phyloP scores from a whole-genome alignment of 1,140 invertebrate genomes.

The Leucophenga varia region DNA sequence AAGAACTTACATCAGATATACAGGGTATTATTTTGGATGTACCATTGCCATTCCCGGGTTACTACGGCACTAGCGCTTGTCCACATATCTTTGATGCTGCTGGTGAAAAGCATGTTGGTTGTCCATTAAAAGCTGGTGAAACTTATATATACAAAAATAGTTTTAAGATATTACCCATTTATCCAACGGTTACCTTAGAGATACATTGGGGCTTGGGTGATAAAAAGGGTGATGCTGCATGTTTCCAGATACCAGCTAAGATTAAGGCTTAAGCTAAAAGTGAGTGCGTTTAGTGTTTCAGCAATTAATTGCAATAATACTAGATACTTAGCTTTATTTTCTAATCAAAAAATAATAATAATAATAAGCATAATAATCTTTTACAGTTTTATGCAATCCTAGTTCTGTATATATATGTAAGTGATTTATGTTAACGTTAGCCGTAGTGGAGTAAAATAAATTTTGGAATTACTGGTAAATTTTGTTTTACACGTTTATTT shows the following conservation, averaged over 20 bases:
- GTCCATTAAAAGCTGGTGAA: conserved; percentile 66
- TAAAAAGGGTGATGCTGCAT: conserved; percentile 59
- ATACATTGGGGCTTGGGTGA: conserved; percentile 66
- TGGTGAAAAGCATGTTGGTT: conserved; percentile 61
- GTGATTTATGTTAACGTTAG: too few relatives aligned
- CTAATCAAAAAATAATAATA: too few relatives aligned
- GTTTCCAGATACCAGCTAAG: conserved; percentile 69
- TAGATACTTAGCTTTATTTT: background rate
- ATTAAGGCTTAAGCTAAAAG: conserved; percentile 58
- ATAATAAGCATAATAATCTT: too few relatives aligned
- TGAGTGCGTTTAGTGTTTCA: conserved; percentile 6
- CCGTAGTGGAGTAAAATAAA: too few relatives aligned
- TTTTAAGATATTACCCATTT: conserved; percentile 67
- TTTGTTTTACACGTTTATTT: too few relatives aligned
- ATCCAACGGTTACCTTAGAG: conserved; percentile 66
- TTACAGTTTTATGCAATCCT: too few relatives aligned
- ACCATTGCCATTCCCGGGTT: conserved; percentile 71
- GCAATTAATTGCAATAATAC: background rate
- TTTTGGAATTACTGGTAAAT: too few relatives aligned
- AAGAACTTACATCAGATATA: conserved; percentile 61
- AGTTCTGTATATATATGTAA: too few relatives aligned
- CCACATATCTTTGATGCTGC: conserved; percentile 62
- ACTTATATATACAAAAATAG: conserved; percentile 70
- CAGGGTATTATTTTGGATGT: conserved; percentile 63
- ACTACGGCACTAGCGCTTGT: conserved; percentile 71